Percentiles rank a stretch among this genome's conserved stretches.
Conservation (phyloP, 2,113 vertebrate genomes). For the Odocoileus virginianus region DNA sequence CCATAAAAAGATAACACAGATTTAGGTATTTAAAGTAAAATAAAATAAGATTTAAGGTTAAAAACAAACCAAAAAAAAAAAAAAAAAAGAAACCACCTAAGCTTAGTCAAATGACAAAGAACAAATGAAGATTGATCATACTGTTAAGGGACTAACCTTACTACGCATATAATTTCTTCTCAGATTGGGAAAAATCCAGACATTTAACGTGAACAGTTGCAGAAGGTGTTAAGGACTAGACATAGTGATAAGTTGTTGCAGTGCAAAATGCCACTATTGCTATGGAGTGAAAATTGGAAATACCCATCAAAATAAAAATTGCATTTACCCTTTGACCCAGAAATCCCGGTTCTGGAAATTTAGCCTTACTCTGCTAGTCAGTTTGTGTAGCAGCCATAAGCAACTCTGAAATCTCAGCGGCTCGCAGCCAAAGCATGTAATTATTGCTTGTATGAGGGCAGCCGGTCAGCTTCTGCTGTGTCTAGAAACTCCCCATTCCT, state of each 20-base stretch:
- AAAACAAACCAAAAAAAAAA: not conserved
- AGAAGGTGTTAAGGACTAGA: not conserved
- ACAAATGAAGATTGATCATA: not conserved
- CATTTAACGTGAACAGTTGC: not conserved
- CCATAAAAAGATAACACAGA: not conserved
- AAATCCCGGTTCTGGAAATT: not conserved
- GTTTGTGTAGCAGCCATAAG: not conserved
- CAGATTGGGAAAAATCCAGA: not conserved
- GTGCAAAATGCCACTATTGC: not conserved
- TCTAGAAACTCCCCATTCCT: not conserved
- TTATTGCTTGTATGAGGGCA: not conserved
- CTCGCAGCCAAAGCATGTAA: not conserved
- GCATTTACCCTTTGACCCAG: not conserved
- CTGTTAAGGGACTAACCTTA: not conserved
- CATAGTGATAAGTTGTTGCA: not conserved
- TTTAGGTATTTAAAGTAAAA: not conserved
- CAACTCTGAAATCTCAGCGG: not conserved
- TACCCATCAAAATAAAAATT: not conserved
- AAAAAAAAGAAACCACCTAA: not conserved
- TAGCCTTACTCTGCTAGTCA: not conserved
- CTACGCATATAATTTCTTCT: not conserved
- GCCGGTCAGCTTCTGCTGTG: not conserved
- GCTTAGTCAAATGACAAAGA: not conserved
- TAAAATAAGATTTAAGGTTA: not conserved
- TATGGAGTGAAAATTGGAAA: not conserved